These are phyloP conservation scores for Speoplatyrhinus poulsoni DNA, from an alignment of 2,113 vertebrate species.

Conservation along the genomic window DNA sequence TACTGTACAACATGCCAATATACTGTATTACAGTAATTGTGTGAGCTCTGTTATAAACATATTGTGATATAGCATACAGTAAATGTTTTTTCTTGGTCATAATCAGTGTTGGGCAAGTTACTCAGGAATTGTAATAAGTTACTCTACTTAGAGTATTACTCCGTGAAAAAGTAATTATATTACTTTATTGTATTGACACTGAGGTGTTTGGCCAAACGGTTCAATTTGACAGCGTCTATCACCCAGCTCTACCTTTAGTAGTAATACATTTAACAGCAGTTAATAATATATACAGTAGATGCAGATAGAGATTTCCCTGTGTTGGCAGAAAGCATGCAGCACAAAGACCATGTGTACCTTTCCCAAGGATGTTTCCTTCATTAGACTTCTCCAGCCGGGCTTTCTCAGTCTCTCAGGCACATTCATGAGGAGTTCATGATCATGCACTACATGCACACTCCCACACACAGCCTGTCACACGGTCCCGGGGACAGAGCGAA, in stretches of 20 bases:
- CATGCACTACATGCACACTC: conserved; percentile 27
- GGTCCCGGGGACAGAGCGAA: conserved; percentile 29
- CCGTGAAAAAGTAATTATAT: too few species aligned
- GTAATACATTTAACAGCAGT: neutral
- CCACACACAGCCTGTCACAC: conserved; percentile 16
- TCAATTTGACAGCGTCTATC: too few species aligned
- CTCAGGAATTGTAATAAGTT: too few species aligned
- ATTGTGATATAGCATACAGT: too few species aligned
- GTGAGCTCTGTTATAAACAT: too few species aligned
- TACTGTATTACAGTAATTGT: too few species aligned
- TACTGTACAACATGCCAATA: too few species aligned
- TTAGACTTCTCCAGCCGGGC: neutral
- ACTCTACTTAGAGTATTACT: too few species aligned
- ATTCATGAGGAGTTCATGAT: conserved; percentile 33
- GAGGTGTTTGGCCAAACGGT: too few species aligned
- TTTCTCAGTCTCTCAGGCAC: conserved; percentile 11
- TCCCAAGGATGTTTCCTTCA: conserved; percentile 23
- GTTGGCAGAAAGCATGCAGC: neutral
- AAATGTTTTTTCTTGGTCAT: too few species aligned
- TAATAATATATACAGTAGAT: neutral
- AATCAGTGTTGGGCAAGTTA: too few species aligned
- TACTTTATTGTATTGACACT: too few species aligned
- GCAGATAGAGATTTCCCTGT: neutral
- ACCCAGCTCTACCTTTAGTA: neutral
- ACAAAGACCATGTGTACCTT: neutral